A percentile compares a stretch with the other conserved stretches of the same genome.
phyloP scores from a whole-genome alignment of 2,888 invertebrate species.

The Crocallis elinguaria region DNA sequence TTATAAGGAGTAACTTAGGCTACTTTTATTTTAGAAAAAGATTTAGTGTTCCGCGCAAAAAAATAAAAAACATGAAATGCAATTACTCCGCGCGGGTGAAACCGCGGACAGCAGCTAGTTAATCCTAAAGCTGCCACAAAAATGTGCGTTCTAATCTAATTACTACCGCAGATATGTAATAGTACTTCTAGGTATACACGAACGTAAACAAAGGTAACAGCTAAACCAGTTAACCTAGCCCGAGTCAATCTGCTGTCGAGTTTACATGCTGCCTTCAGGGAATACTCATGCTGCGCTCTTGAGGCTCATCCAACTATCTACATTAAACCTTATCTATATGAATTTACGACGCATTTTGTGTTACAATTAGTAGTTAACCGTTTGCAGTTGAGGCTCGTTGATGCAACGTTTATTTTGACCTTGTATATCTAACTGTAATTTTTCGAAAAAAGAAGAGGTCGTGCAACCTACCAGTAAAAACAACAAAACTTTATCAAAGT shows the following conservation, averaged over 20 bases:
- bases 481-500: too few relatives aligned
- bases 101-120: too few relatives aligned
- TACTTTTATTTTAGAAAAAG: too few relatives aligned
- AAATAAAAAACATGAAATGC: too few relatives aligned
- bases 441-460: too few relatives aligned
- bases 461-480: too few relatives aligned
- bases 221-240: slow-evolving; percentile 50
- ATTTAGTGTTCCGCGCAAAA: too few relatives aligned
- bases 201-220: slow-evolving; percentile 36
- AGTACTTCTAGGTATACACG: background rate
- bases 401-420: too few relatives aligned
- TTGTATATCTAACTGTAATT: too few relatives aligned
- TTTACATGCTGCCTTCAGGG: slow-evolving; percentile 48
- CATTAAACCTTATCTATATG: background rate
- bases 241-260: slow-evolving; percentile 68
- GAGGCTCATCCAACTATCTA: background rate
- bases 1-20: too few relatives aligned
- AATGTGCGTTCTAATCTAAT: slow-evolving; percentile 12
- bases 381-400: background rate
- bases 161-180: slow-evolving; percentile 19
- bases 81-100: too few relatives aligned
- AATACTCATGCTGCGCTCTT: slow-evolving; percentile 11
- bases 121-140: too few relatives aligned
- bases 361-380: background rate
- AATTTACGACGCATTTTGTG: background rate